Evolutionary conservation across 2,888 invertebrate species (phyloP).

Genomic region (Acanthosoma haemorrhoidale): DNA sequence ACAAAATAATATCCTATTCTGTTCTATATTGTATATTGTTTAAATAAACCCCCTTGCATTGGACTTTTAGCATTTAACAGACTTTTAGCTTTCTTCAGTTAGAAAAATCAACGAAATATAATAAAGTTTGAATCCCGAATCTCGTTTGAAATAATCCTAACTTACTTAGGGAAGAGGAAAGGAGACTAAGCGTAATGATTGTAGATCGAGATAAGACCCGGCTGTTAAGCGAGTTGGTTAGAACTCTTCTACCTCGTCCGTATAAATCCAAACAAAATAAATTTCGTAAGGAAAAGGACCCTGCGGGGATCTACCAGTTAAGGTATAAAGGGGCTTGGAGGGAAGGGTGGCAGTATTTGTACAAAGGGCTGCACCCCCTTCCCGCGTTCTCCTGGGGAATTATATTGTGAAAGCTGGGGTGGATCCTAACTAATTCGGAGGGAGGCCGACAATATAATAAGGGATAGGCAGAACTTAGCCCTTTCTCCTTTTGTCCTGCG

Average conservation of each 20-base stretch:
- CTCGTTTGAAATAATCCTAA: no score
- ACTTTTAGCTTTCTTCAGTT: no score
- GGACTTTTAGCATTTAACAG: no score
- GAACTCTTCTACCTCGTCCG: slow-evolving; percentile 9
- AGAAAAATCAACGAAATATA: no score
- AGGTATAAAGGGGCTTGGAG: neutral
- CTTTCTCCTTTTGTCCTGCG: neutral
- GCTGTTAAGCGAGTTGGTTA: slow-evolving; percentile 2
- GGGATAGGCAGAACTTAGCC: neutral
- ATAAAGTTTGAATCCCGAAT: no score
- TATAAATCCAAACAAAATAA: slow-evolving; percentile 18
- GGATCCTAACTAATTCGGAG: neutral
- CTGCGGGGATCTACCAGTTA: neutral
- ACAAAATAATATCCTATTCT: no score
- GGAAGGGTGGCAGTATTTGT: neutral
- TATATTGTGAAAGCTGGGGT: slow-evolving; percentile 7
- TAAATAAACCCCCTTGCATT: no score
- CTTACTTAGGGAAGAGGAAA: neutral
- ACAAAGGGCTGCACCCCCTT: neutral
- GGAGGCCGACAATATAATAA: neutral
- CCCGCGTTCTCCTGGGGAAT: neutral
- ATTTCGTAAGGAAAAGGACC: neutral
- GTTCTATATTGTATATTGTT: no score
- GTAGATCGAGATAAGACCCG: neutral
- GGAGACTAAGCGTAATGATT: neutral